These are phyloP conservation scores for Mesoclemmys tuberculata DNA, from an alignment of 2,113 vertebrate species.

Conservation along the genomic window DNA sequence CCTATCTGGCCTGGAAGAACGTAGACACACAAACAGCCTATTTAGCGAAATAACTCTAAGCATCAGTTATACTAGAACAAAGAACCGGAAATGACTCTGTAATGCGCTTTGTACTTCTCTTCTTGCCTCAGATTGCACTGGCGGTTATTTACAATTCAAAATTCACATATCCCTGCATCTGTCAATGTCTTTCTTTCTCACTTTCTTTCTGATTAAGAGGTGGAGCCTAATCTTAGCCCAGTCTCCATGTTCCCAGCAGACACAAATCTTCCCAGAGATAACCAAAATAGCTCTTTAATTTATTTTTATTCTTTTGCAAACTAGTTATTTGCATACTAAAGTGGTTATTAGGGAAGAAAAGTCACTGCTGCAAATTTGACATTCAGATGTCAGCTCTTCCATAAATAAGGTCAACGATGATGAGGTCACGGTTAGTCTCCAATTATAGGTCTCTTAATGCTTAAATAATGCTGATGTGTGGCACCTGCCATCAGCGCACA, in stretches of 20 bases:
- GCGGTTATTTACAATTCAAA: slow-evolving; percentile 64
- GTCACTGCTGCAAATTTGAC: slow-evolving; percentile 77
- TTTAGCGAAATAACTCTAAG: slow-evolving; percentile 58
- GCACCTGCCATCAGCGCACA: slow-evolving; percentile 69
- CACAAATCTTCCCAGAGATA: slow-evolving; percentile 59
- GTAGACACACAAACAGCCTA: slow-evolving; percentile 60
- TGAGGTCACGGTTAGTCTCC: slow-evolving; percentile 76
- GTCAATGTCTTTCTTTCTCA: slow-evolving; percentile 47
- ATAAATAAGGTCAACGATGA: slow-evolving; percentile 81
- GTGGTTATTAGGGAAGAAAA: slow-evolving; percentile 66
- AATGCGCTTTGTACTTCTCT: slow-evolving; percentile 47
- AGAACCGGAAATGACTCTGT: slow-evolving; percentile 51
- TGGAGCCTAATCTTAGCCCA: slow-evolving; percentile 40
- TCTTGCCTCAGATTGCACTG: slow-evolving; percentile 37
- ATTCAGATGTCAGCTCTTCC: slow-evolving; percentile 77
- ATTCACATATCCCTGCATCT: slow-evolving; percentile 25
- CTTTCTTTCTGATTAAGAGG: slow-evolving; percentile 57
- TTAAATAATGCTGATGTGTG: slow-evolving; percentile 75
- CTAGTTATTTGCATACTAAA: slow-evolving; percentile 76
- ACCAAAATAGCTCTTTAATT: slow-evolving; percentile 46
- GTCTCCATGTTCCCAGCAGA: slow-evolving; percentile 5
- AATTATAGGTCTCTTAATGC: slow-evolving; percentile 80
- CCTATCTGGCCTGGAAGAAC: slow-evolving; percentile 26
- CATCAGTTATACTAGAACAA: slow-evolving; percentile 43
- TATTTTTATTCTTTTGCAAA: slow-evolving; percentile 60